Evolutionary conservation across 1,140 invertebrate genomes (phyloP).

Genomic region (Theocolax elegans): DNA sequence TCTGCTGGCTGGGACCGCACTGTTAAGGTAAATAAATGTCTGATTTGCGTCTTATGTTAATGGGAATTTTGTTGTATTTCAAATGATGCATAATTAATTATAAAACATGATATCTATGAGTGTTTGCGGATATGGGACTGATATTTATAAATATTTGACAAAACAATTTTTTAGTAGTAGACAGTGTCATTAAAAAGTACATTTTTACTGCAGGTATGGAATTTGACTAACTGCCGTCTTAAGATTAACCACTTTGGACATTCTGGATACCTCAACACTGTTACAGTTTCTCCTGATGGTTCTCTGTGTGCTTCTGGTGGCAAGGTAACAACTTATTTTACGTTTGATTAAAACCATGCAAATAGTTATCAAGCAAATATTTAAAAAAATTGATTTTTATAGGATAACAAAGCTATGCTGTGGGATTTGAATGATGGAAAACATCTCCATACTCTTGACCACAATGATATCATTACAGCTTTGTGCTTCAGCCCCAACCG

Average conservation of each 20-base stretch:
- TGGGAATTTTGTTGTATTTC: slow-evolving; percentile 12
- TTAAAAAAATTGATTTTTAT: slow-evolving; percentile 47
- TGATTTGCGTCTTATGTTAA: not conserved
- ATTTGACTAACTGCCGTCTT: slow-evolving; percentile 97
- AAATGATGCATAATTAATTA: slow-evolving; percentile 53
- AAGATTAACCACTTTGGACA: slow-evolving; percentile 99
- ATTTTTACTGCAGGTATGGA: slow-evolving; percentile 87
- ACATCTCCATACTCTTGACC: slow-evolving; percentile 98
- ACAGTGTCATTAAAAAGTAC: no score
- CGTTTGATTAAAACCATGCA: not conserved
- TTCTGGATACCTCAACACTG: slow-evolving; percentile 96
- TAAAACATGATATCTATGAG: slow-evolving; percentile 58
- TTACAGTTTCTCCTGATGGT: slow-evolving; percentile 99
- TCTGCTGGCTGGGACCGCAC: slow-evolving; percentile 98
- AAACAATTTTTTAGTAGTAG: slow-evolving; percentile 5
- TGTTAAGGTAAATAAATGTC: slow-evolving; percentile 82
- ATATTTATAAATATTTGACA: slow-evolving; percentile 34
- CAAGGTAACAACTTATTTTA: slow-evolving; percentile 73
- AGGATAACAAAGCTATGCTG: slow-evolving; percentile 98
- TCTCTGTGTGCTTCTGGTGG: slow-evolving; percentile 99
- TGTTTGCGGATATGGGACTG: slow-evolving; percentile 69
- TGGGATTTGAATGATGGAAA: slow-evolving; percentile 99
- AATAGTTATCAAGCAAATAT: no score
- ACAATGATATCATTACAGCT: slow-evolving; percentile 98
- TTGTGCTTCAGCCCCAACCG: slow-evolving; percentile 99